Percentiles rank a stretch among this genome's conserved stretches.
Evolutionary conservation across 2,797 vertebrate genomes (phyloP).

Genomic region (Phoeniculus purpureus): DNA sequence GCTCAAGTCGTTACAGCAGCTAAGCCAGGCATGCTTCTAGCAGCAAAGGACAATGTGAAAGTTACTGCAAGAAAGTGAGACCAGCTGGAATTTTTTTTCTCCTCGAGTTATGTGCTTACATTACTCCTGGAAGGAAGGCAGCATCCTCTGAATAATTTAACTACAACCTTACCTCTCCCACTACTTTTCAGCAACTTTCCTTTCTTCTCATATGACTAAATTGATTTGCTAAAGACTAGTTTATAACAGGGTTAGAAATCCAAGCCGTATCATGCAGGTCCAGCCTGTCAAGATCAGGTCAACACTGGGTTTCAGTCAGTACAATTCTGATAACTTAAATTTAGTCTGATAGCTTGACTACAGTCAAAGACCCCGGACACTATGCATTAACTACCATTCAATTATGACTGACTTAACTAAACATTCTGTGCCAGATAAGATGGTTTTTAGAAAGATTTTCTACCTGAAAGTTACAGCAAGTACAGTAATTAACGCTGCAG

Average conservation of each 20-base stretch:
- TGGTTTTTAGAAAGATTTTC: conserved; percentile 63
- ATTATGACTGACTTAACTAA: conserved; percentile 70
- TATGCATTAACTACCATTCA: conserved; percentile 72
- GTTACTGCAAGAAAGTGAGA: conserved; percentile 60
- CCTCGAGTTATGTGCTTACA: conserved; percentile 73
- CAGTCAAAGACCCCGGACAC: conserved; percentile 68
- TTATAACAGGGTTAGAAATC: conserved; percentile 77
- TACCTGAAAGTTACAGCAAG: conserved; percentile 76
- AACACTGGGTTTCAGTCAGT: conserved; percentile 78
- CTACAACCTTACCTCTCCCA: conserved; percentile 68
- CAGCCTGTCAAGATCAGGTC: conserved; percentile 84
- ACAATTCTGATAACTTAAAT: conserved; percentile 73
- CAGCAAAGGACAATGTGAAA: conserved; percentile 63
- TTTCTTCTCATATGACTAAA: conserved; percentile 72
- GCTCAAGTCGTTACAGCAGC: conserved; percentile 65
- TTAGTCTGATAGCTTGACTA: conserved; percentile 69
- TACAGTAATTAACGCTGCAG: conserved; percentile 75
- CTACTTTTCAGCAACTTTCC: conserved; percentile 76
- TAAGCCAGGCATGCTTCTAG: conserved; percentile 69
- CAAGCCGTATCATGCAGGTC: conserved; percentile 82
- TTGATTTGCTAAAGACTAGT: conserved; percentile 73
- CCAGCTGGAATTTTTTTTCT: conserved; percentile 32
- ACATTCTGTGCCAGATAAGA: conserved; percentile 67
- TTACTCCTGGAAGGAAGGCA: conserved; percentile 73
- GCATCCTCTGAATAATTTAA: conserved; percentile 78